Evolutionary conservation across 2,888 invertebrate genomes (phyloP).

Genomic region (Lottia scabra): DNA sequence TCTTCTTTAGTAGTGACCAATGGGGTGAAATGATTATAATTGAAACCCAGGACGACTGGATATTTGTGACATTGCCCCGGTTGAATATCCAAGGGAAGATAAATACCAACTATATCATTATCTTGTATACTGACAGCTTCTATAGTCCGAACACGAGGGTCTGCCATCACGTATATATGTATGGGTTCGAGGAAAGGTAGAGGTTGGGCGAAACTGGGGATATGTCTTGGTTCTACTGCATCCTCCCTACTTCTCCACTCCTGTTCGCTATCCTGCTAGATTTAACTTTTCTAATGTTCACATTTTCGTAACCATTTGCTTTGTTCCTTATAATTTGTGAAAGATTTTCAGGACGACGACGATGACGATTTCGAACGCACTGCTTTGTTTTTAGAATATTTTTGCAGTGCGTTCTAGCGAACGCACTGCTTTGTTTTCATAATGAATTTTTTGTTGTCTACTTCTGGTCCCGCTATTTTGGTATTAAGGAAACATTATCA

Average conservation of each 20-base stretch:
- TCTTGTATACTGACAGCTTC: constrained; percentile 53
- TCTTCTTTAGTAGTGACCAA: constrained; percentile 34
- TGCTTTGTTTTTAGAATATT: too few relatives aligned
- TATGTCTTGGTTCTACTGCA: constrained; percentile 30
- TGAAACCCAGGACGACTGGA: constrained; percentile 61
- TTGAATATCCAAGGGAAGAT: constrained; percentile 61
- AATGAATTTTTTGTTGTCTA: too few relatives aligned
- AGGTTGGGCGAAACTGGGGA: constrained; percentile 17
- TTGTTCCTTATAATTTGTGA: too few relatives aligned
- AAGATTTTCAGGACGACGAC: too few relatives aligned
- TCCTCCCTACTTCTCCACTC: constrained; percentile 55
- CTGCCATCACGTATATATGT: constrained; percentile 62
- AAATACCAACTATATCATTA: constrained; percentile 60
- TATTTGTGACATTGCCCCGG: constrained; percentile 43
- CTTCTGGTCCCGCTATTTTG: too few relatives aligned
- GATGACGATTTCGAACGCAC: too few relatives aligned
- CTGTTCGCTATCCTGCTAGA: constrained; percentile 49
- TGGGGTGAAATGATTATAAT: constrained; percentile 62
- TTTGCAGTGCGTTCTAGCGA: too few relatives aligned
- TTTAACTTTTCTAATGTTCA: too few relatives aligned
- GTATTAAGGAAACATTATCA: too few relatives aligned
- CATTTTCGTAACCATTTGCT: too few relatives aligned
- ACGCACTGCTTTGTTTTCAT: too few relatives aligned
- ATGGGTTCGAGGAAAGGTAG: constrained; percentile 55
- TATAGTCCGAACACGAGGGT: constrained; percentile 44